Conservation (phyloP, 2,113 vertebrate genomes). For the Hemicordylus capensis region DNA sequence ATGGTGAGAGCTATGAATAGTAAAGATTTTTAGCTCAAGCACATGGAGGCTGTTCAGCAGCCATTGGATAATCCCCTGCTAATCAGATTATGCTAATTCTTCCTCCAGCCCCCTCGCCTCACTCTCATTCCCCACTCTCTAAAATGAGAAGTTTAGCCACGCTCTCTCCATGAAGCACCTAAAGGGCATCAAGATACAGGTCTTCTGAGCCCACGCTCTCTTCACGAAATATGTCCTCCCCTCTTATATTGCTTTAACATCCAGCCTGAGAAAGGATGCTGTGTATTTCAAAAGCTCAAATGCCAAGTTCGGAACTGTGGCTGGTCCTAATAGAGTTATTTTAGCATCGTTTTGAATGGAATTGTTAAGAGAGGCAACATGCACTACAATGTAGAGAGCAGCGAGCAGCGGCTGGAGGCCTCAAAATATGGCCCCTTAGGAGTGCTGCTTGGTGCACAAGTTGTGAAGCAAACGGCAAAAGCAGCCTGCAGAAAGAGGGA, state of each 20-base stretch:
- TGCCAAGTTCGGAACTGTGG: neutral
- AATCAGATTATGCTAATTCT: conserved; percentile 99
- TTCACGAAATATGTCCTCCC: neutral
- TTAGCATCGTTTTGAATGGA: neutral
- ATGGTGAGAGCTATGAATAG: conserved; percentile 90
- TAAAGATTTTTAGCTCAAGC: conserved; percentile 88
- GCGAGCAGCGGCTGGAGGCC: neutral
- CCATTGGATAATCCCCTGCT: conserved; percentile 86
- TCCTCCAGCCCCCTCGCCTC: conserved; percentile 78
- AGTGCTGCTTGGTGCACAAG: neutral
- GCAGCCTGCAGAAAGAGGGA: neutral
- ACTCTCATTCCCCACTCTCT: conserved; percentile 46
- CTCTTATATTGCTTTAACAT: neutral
- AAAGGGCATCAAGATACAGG: conserved; percentile 40
- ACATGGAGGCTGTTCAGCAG: conserved; percentile 87
- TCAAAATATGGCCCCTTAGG: neutral
- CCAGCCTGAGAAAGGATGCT: neutral
- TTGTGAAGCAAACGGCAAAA: neutral
- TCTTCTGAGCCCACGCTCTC: neutral
- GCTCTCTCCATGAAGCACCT: conserved; percentile 58
- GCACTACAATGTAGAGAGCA: neutral
- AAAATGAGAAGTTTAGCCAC: conserved; percentile 58
- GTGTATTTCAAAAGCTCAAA: neutral
- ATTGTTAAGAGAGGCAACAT: neutral
- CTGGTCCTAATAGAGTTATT: neutral